These are phyloP conservation scores for Helicoverpa assulta DNA, from an alignment of 2,888 invertebrate genomes.

Conservation along the genomic window DNA sequence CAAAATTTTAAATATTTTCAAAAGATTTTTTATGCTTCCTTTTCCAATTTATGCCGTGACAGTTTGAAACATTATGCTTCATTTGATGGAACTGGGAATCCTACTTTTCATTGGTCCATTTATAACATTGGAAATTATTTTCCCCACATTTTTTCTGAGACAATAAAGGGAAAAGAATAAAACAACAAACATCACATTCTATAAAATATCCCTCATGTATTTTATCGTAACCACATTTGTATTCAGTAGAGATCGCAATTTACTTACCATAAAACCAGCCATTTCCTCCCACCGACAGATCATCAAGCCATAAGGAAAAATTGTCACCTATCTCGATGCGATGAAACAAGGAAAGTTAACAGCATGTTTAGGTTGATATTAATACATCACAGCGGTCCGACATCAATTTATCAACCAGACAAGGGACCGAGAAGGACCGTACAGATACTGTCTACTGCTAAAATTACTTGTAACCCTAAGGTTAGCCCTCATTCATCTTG, in stretches of 20 bases:
- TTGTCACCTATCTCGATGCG: slow-evolving; percentile 53
- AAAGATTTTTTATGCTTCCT: too few species aligned
- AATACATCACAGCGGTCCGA: slow-evolving; percentile 73
- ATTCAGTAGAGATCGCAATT: slow-evolving; percentile 22
- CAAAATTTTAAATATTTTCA: too few species aligned
- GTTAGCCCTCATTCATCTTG: slow-evolving; percentile 70
- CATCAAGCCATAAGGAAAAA: slow-evolving; percentile 49
- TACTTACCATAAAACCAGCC: slow-evolving; percentile 29
- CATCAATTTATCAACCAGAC: slow-evolving; percentile 80
- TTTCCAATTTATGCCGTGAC: too few species aligned
- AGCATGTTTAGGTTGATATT: slow-evolving; percentile 74
- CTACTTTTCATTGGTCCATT: too few species aligned
- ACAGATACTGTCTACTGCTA: slow-evolving; percentile 61
- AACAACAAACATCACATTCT: slow-evolving; percentile 13
- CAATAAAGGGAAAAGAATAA: slow-evolving; percentile 11
- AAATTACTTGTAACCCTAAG: slow-evolving; percentile 75
- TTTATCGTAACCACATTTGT: slow-evolving; percentile 16
- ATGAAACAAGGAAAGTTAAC: slow-evolving; percentile 70
- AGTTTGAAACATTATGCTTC: too few species aligned
- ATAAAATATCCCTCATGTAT: slow-evolving; percentile 9
- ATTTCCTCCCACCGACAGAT: background rate
- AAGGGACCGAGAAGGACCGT: slow-evolving; percentile 66
- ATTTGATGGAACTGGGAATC: too few species aligned
- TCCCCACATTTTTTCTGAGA: too few species aligned
- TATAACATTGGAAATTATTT: too few species aligned